Evolutionary conservation across 2,113 vertebrate genomes (phyloP).

Genomic region (Gasterosteus nipponicus): DNA sequence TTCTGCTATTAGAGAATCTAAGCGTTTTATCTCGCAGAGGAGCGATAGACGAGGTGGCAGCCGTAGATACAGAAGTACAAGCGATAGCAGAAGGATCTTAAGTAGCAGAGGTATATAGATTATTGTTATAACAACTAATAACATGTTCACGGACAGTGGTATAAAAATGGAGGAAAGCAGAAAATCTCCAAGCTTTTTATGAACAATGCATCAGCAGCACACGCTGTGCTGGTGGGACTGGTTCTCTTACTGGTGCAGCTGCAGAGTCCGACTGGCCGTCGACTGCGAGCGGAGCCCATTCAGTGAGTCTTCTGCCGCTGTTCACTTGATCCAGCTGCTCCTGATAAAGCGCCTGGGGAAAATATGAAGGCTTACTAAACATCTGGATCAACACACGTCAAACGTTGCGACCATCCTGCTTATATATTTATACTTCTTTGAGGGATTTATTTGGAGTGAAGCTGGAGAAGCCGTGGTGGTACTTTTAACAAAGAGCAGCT

Average conservation of each 20-base stretch:
- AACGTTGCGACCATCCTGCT: neutral
- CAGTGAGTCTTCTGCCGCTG: constrained; percentile 64
- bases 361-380: neutral
- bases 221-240: neutral
- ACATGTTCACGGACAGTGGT: neutral
- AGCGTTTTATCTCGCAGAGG: neutral
- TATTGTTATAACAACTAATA: neutral
- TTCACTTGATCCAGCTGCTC: constrained; percentile 81
- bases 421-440: neutral
- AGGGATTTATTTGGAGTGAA: no score
- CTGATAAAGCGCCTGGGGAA: constrained; percentile 81
- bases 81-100: neutral
- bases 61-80: neutral
- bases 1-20: neutral
- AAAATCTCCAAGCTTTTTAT: neutral
- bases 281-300: constrained; percentile 57
- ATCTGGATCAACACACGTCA: neutral
- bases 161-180: neutral
- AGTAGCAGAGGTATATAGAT: no score
- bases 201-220: neutral
- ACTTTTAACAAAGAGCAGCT: no score
- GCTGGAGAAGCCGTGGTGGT: no score
- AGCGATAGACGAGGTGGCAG: neutral
- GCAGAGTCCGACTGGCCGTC: constrained; percentile 54
- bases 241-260: constrained; percentile 68